Base-by-base conservation (phyloP, 2,888 invertebrate species). In the Lasioglossum morio region DNA sequence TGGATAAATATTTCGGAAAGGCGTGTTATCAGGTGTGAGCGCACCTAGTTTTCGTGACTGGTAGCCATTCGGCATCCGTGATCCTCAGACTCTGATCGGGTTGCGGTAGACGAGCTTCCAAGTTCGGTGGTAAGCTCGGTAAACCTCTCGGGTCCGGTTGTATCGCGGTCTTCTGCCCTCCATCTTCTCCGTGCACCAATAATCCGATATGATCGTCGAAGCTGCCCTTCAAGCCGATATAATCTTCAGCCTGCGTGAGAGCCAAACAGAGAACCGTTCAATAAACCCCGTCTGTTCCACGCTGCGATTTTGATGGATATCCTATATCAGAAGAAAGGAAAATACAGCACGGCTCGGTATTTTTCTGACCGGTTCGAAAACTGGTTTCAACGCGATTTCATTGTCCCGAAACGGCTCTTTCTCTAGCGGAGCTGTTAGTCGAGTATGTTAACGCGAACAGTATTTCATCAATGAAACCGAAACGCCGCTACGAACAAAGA, bases 21-120 rank as follows among this genome's bases (percentile, higher is more conserved):
- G 14, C 60, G 37, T 63, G 60, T 63, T 63, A 63, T 27, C 53
- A 23, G 27, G 60, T 63, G 60, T 30, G 72, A 40, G 84, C 87
- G 95, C 94, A 97, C 97, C 97, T 97, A 83, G 97, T 97, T 83
- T 97, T 97, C 72, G 97, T 96, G 70, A 98, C 97, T 70, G 96
- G 96, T 94, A 98, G 97, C 98, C 98, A 98, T 86, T 97, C 96
- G 60, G 97, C 98, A 93, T 98, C 97, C 80, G 96, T 96, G 86
- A 98, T 96, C 90, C 96, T 96, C 72, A 96, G 96, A 94, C 97
- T 97, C 90, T 96, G 96, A 89, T 97, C 97, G 91, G 97, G 96
- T 90, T 96, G 96, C 46, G 97, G 97, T 88, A 97, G 94, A 81
- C 92, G 93, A 83, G 94, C 92, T 87, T 95, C 95, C 37, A 95